phyloP scores from a whole-genome alignment of 2,113 vertebrate species.

The Phoenicopterus ruber region DNA sequence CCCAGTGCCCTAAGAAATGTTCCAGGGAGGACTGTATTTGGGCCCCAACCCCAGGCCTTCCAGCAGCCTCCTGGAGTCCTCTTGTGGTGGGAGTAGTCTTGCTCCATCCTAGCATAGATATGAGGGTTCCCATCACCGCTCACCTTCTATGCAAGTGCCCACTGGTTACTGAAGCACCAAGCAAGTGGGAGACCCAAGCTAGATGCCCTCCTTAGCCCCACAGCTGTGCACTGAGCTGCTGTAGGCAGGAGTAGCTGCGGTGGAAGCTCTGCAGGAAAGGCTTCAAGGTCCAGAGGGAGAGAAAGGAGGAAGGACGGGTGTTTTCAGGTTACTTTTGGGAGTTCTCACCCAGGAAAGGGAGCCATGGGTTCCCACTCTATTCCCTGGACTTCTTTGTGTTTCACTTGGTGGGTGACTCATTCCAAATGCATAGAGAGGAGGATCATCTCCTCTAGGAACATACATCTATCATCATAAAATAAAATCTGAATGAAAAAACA shows the following conservation, averaged over 20 bases:
- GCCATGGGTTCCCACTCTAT: accelerated
- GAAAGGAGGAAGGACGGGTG: not conserved
- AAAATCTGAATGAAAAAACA: not conserved
- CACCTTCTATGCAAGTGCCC: not conserved
- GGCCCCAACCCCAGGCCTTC: not conserved
- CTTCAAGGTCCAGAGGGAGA: not conserved
- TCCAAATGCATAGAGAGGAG: not conserved
- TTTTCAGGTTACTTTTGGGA: not conserved
- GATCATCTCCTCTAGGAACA: not conserved
- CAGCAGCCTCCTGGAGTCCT: not conserved
- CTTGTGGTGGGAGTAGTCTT: not conserved
- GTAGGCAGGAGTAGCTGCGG: no score
- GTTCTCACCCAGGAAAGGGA: not conserved
- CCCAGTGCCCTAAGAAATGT: not conserved
- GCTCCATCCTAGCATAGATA: not conserved
- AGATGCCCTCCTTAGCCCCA: not conserved
- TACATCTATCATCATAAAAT: not conserved
- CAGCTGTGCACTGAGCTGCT: not conserved
- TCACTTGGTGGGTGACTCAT: not conserved
- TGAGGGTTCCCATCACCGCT: not conserved
- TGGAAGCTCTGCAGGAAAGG: not conserved
- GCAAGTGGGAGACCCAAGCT: not conserved
- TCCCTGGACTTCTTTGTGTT: not conserved
- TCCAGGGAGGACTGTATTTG: not conserved
- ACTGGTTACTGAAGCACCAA: not conserved